Base-by-base conservation (phyloP, 2,113 vertebrate species). In the Sardina pilchardus region DNA sequence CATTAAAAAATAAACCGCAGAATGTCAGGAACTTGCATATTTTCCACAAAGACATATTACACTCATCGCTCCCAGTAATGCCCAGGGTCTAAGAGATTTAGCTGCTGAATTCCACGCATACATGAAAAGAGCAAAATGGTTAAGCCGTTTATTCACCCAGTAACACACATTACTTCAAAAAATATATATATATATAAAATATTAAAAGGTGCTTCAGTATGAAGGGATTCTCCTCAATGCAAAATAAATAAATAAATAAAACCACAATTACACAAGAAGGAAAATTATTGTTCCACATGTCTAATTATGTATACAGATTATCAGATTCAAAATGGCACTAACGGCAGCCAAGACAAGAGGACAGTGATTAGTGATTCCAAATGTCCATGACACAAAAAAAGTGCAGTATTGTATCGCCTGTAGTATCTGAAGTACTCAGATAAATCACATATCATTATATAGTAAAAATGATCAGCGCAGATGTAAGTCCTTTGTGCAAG, bases 121-220 rank as follows among this genome's bases (percentile, higher is more conserved):
- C 94, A 95, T 93, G 94, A 95, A 44, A 96, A 95, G 96, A 92
- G 93, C 95, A 94, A 91, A 94, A 95, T 95, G 95, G 95, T 96
- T 95, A 93, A 96, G 95, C 93, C 88, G 89, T 96, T 96, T 96
- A 96, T 96, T 92, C 89, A 92, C 83, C 89, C n/a, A n/a, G n/a
- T n/a, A 92, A 44, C 14, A 50, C 48, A 85, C 71, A 12, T 34
- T 78, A 26, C 19, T 34, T 42, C 26, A 94, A 94, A 95, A 95
- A 94, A 56, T 3, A 85, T 82, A 34, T 0, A 84, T 44, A 39
- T 39, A 83, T 45, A 83, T n/a, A 75, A 30, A 80, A 21, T 1
- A 42, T 14, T 6, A 45, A 56, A 71, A 78, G 71, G 71, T 17
- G 4, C 14, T 78, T 17, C 14, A 59, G 19, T 59, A 24, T 21